Evolutionary conservation across 2,888 invertebrate species (phyloP).

Genomic region (Andrena minutula): DNA sequence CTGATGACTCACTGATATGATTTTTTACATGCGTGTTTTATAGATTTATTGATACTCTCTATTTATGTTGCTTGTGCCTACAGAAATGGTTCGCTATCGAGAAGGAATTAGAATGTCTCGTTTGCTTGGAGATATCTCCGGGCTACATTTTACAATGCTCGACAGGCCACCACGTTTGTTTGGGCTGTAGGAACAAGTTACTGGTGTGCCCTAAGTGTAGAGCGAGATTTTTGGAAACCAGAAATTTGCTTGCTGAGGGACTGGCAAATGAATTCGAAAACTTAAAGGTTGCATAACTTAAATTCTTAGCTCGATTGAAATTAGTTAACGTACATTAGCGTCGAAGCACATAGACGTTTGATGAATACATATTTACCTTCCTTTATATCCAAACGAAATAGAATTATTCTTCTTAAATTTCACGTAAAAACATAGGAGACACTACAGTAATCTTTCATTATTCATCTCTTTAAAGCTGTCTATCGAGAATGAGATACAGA

Average conservation of each 20-base stretch:
- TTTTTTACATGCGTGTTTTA: neutral
- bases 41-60: neutral
- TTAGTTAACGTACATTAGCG: neutral
- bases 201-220: conserved; percentile 86
- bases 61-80: neutral
- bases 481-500: neutral
- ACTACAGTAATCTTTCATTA: too few species aligned
- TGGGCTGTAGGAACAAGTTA: conserved; percentile 85
- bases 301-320: neutral
- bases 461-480: neutral
- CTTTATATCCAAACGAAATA: too few species aligned
- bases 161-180: conserved; percentile 87
- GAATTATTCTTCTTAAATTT: too few species aligned
- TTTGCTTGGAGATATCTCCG: conserved; percentile 86
- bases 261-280: conserved; percentile 85
- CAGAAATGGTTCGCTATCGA: conserved; percentile 81
- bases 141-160: conserved; percentile 86
- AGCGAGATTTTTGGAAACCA: conserved; percentile 86
- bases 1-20: neutral
- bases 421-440: too few species aligned
- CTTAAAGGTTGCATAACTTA: conserved; percentile 73
- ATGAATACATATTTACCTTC: too few species aligned
- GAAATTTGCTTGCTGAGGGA: conserved; percentile 87
- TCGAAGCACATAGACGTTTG: neutral
- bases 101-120: conserved; percentile 87